Percentiles rank a stretch among this genome's conserved stretches.
Conservation (phyloP, 2,797 vertebrate species). For the Phrynocephalus guinanensis region DNA sequence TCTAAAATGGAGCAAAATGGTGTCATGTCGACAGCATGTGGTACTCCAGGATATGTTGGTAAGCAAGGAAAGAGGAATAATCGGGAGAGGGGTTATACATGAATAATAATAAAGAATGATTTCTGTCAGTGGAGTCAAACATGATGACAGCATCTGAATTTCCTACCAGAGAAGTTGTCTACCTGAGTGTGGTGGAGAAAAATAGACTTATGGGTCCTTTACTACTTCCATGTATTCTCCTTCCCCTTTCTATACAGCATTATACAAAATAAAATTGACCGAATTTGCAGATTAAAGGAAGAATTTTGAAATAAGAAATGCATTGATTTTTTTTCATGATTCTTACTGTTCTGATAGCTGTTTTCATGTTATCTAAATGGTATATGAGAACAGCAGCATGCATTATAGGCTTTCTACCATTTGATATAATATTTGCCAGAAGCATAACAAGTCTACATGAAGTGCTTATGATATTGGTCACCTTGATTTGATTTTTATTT, state of each 20-base stretch:
- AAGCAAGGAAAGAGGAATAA: slow-evolving; percentile 49
- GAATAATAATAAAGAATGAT: neutral
- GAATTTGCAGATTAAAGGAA: neutral
- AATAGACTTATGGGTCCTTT: neutral
- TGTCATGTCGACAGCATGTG: slow-evolving; percentile 94
- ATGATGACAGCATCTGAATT: neutral
- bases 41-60: slow-evolving; percentile 96
- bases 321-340: neutral
- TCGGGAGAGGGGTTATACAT: neutral
- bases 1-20: slow-evolving; percentile 92
- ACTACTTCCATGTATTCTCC: neutral
- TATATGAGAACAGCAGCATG: too few species aligned
- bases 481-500: slow-evolving; percentile 10
- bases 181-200: neutral
- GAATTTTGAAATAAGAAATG: neutral
- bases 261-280: neutral
- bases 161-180: neutral
- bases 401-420: neutral
- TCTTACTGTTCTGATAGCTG: neutral
- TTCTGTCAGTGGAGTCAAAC: neutral
- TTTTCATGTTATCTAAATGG: neutral
- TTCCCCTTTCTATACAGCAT: neutral
- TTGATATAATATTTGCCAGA: neutral
- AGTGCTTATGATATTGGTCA: neutral
- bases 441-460: neutral